phyloP scores from a whole-genome alignment of 2,797 vertebrate species.

The Antennarius maculatus region DNA sequence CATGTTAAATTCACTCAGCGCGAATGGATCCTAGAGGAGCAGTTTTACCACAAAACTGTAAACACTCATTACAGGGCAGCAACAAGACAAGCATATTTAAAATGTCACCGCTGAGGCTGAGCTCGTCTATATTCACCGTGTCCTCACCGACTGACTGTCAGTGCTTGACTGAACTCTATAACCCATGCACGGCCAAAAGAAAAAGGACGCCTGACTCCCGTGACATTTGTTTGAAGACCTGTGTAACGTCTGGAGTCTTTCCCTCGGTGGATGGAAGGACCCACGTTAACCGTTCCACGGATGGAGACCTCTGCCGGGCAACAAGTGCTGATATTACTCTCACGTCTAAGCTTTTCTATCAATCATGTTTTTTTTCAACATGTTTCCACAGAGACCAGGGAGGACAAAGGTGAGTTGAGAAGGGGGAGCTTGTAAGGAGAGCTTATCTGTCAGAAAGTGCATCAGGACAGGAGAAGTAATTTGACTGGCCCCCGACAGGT shows the following conservation, averaged over 20 bases:
- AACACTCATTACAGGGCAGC: conserved; percentile 66
- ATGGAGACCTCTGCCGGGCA: conserved; percentile 66
- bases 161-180: conserved; percentile 51
- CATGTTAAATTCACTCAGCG: conserved; percentile 59
- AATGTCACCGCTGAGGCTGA: conserved; percentile 72
- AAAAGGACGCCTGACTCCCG: conserved; percentile 51
- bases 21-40: conserved; percentile 69
- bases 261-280: conserved; percentile 48
- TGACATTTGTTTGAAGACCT: conserved; percentile 77
- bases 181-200: conserved; percentile 41
- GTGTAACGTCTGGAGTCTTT: conserved; percentile 54
- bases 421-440: conserved; percentile 45
- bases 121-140: conserved; percentile 58
- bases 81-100: conserved; percentile 60
- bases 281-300: conserved; percentile 55
- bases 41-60: conserved; percentile 64
- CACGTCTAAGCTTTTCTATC: conserved; percentile 64
- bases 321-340: conserved; percentile 71
- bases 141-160: conserved; percentile 51
- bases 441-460: conserved; percentile 69
- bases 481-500: conserved; percentile 67
- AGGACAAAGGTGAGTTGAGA: conserved; percentile 58
- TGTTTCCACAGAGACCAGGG: conserved; percentile 48
- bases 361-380: conserved; percentile 53
- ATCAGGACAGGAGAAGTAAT: conserved; percentile 65